Base-by-base conservation (phyloP, 2,888 invertebrate species). In the Silvanus unidentatus region DNA sequence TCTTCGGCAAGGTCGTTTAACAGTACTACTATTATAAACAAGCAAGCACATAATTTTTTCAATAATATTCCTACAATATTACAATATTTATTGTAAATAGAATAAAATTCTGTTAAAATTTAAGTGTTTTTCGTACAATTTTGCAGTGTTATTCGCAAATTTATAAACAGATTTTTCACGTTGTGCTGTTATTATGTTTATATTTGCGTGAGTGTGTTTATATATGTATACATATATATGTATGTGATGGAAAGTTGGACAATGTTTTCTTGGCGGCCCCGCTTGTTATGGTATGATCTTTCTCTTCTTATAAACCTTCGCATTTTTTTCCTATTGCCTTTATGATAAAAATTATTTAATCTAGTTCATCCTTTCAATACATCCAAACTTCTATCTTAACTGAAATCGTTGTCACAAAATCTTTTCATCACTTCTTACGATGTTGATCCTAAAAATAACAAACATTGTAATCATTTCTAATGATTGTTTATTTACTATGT, bases 181-280 rank as follows among this genome's bases (percentile, higher is more conserved):
- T 22, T 22, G 22, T 22, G 32, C 32, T n/a, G n/a, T 32, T 32
- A 32, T 12, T 32, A n/a, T n/a, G 32, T 32, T n/a, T 32, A 12
- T n/a, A 32, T 12, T 12, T n/a, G n/a, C 13, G 32, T 32, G 11
- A 32, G 32, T 32, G 32, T 32, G n/a, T n/a, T 4, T 32, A 12
- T 22, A 22, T 22, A 22, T 22, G 8, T 22, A 22, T 22, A 22
- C 8, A 22, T 22, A 22, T 22, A 8, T 22, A 22, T 22, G 10
- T 55, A 54, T 54, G 58, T 62, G 63, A 65, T 63, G 65, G 64
- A 66, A 66, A 65, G 65, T 64, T 60, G 62, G 58, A 59, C 57
- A 57, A 57, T 54, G 51, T 55, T 57, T 58, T 53, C 37, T 9
- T 22, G 13, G 32, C 37, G 14, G 53, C 57, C 54, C 58, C 60